phyloP scores from a whole-genome alignment of 2,113 vertebrate genomes.

The Struthio camelus region DNA sequence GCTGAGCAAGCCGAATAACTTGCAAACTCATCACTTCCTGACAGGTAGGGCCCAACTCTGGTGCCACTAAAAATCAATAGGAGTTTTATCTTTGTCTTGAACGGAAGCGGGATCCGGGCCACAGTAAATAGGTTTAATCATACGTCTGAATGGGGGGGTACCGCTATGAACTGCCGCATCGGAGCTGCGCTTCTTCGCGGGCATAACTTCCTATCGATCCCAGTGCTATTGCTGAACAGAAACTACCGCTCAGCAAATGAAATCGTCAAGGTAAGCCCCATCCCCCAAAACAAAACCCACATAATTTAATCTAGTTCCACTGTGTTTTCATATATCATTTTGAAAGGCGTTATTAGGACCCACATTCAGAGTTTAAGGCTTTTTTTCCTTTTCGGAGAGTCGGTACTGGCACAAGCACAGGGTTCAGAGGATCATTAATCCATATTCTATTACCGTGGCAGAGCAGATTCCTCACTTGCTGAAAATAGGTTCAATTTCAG shows the following conservation, averaged over 20 bases:
- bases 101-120: background rate
- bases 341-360: constrained; percentile 7
- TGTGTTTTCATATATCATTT: background rate
- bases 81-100: background rate
- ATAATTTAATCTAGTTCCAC: constrained; percentile 27
- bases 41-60: background rate
- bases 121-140: background rate
- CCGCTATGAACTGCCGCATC: background rate
- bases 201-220: background rate
- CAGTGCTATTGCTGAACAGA: background rate
- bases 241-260: background rate
- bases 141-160: background rate
- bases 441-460: background rate
- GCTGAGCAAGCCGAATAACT: background rate
- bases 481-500: background rate
- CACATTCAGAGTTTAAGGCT: background rate
- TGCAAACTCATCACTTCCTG: background rate
- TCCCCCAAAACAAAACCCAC: background rate
- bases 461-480: background rate
- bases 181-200: background rate
- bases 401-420: background rate
- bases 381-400: background rate
- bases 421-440: constrained; percentile 24
- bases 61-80: constrained; percentile 3
- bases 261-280: background rate